Conservation (phyloP, 1,140 invertebrate species). For the Aphelenchoides fujianensis region DNA sequence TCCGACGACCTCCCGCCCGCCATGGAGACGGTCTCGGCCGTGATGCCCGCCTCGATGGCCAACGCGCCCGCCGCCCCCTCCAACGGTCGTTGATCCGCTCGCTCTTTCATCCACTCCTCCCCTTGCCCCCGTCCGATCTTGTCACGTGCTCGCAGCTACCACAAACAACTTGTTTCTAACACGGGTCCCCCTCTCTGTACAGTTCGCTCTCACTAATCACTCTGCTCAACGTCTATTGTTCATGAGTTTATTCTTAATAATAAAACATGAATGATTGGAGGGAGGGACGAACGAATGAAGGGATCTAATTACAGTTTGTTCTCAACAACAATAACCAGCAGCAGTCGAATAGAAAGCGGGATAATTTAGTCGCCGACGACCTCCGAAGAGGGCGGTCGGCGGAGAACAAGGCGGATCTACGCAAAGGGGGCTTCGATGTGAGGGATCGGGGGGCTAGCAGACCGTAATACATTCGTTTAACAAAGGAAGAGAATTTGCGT, state of each 20-base stretch:
- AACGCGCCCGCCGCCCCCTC: neutral
- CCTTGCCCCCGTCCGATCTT: neutral
- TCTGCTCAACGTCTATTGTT: neutral
- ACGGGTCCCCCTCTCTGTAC: neutral
- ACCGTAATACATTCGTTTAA: neutral
- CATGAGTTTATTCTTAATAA: neutral
- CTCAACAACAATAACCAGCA: slow-evolving; percentile 2
- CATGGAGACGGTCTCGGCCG: slow-evolving; percentile 1
- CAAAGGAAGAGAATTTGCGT: neutral
- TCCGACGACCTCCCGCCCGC: slow-evolving; percentile 15
- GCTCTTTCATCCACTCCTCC: neutral
- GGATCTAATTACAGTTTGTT: neutral
- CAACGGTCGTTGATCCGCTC: slow-evolving; percentile 2
- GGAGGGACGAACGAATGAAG: too few species aligned
- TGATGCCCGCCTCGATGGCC: neutral
- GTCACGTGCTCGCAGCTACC: slow-evolving; percentile 1
- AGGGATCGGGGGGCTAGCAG: neutral
- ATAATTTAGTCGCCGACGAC: neutral
- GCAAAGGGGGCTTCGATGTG: neutral
- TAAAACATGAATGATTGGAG: too few species aligned
- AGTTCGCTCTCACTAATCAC: neutral
- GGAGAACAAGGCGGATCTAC: neutral
- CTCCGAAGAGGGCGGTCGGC: neutral
- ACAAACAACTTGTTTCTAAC: neutral
- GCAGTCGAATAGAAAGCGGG: neutral